Conservation (phyloP, 2,797 vertebrate species). For the Sebastes oblongus region DNA sequence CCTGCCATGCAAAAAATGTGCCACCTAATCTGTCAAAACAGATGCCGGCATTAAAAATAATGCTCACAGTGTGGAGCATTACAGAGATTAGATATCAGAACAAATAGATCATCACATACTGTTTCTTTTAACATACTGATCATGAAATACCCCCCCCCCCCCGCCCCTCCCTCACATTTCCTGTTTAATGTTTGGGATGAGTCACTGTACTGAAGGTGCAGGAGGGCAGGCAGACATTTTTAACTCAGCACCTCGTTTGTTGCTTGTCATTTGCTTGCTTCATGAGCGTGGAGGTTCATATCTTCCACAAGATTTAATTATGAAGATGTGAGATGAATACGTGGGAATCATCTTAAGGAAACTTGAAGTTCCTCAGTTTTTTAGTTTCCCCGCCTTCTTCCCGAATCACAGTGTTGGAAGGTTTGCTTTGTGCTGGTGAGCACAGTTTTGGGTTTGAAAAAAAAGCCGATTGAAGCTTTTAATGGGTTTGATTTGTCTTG, state of each 20-base stretch:
- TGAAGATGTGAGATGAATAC: background rate
- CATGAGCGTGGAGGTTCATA: background rate
- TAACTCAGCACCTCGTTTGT: background rate
- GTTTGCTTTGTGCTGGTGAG: background rate
- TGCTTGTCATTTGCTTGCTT: background rate
- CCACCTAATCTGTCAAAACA: background rate
- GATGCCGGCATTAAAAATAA: background rate
- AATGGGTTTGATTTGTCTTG: background rate
- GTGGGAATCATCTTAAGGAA: background rate
- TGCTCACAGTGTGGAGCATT: background rate
- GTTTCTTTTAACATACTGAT: background rate
- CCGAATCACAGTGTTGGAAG: no score
- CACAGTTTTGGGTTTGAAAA: background rate
- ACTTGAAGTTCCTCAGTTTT: background rate
- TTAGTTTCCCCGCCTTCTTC: background rate
- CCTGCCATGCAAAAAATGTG: background rate
- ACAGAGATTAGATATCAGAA: background rate
- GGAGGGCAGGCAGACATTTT: constrained; percentile 11
- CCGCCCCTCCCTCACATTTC: background rate
- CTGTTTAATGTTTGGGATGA: background rate
- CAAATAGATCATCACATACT: constrained; percentile 2
- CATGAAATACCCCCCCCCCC: background rate
- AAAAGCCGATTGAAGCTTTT: background rate
- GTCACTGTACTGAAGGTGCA: background rate
- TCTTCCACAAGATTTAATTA: background rate